phyloP scores from a whole-genome alignment of 2,797 vertebrate genomes.

The Typhlichthys eigenmanni region DNA sequence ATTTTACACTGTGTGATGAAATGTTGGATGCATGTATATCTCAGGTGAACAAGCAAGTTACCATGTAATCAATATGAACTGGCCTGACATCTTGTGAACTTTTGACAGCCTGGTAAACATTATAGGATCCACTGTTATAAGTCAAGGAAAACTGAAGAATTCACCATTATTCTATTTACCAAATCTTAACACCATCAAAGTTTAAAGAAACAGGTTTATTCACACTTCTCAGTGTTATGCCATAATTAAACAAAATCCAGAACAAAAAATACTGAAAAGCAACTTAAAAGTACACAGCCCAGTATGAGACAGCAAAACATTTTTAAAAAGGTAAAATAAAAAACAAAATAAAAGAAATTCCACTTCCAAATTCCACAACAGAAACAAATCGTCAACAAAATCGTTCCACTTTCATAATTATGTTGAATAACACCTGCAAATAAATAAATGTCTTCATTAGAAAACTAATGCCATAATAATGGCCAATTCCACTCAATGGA shows the following conservation, averaged over 20 bases:
- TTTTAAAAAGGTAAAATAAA: conserved; percentile 5
- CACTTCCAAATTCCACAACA: neutral
- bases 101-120: neutral
- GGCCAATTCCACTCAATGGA: neutral
- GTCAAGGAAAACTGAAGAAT: too few species aligned
- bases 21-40: neutral
- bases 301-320: conserved; percentile 10
- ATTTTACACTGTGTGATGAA: neutral
- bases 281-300: neutral
- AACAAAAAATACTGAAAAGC: neutral
- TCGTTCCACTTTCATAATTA: neutral
- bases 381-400: neutral
- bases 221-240: neutral
- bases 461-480: too few species aligned
- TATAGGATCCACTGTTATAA: neutral
- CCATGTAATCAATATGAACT: neutral
- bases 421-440: neutral
- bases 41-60: too few species aligned
- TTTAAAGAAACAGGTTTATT: neutral
- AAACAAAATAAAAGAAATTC: neutral
- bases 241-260: neutral
- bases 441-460: too few species aligned
- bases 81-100: conserved; percentile 60
- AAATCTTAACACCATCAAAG: too few species aligned
- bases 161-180: too few species aligned